phyloP scores from a whole-genome alignment of 2,888 invertebrate genomes.

The Acleris holmiana region DNA sequence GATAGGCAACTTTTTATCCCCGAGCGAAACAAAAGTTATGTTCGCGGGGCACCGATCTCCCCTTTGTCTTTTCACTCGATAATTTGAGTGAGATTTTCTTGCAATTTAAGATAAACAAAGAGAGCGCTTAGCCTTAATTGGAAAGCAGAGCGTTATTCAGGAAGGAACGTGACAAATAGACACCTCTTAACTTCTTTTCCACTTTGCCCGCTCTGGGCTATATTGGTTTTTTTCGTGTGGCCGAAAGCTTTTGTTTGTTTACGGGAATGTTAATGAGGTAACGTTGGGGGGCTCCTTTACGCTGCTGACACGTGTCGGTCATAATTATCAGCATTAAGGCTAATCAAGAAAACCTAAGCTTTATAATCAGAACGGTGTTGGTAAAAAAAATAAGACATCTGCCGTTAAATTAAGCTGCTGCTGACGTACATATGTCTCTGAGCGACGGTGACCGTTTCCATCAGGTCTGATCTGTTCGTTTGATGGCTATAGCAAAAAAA shows the following conservation, averaged over 20 bases:
- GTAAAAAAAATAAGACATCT: neutral
- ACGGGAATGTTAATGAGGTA: conserved; percentile 73
- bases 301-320: conserved; percentile 26
- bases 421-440: too few relatives aligned
- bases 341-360: neutral
- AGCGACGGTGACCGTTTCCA: too few relatives aligned
- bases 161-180: conserved; percentile 84
- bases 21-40: conserved; percentile 77
- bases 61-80: conserved; percentile 80
- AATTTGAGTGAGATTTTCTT: conserved; percentile 85
- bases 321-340: conserved; percentile 36
- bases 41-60: conserved; percentile 72
- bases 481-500: too few relatives aligned
- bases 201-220: conserved; percentile 75
- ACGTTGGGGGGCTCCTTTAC: conserved; percentile 44
- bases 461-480: too few relatives aligned
- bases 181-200: conserved; percentile 85
- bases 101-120: conserved; percentile 85
- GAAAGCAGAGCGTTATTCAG: conserved; percentile 83
- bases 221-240: conserved; percentile 78
- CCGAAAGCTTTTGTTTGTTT: conserved; percentile 77
- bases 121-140: conserved; percentile 84
- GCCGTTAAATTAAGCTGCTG: too few relatives aligned
- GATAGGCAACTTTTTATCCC: conserved; percentile 79
- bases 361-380: neutral